Percentiles rank a stretch among this genome's conserved stretches.
Evolutionary conservation across 2,888 invertebrate genomes (phyloP).

Genomic region (Prenolepis imparis): DNA sequence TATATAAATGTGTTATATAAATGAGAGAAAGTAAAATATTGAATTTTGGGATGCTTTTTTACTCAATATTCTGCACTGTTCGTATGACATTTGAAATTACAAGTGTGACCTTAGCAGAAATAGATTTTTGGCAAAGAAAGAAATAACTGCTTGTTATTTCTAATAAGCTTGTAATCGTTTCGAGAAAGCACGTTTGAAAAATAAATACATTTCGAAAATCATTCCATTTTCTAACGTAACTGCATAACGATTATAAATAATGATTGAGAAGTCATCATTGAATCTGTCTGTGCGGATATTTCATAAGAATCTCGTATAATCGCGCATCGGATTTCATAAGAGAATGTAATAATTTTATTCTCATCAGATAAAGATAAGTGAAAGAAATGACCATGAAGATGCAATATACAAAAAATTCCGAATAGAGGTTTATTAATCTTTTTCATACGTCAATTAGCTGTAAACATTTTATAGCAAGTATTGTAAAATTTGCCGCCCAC

Average conservation of each 20-base stretch:
- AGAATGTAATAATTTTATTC: constrained; percentile 5
- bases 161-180: neutral
- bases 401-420: neutral
- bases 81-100: neutral
- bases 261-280: neutral
- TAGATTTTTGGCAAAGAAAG: neutral
- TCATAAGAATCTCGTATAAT: constrained; percentile 15
- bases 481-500: neutral
- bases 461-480: neutral
- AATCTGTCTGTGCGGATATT: neutral
- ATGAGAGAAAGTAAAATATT: neutral
- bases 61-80: neutral
- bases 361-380: neutral
- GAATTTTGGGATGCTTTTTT: neutral
- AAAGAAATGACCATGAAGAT: neutral
- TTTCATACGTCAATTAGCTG: neutral
- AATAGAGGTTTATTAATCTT: neutral
- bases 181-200: neutral
- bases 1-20: neutral
- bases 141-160: neutral
- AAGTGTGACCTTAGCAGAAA: neutral
- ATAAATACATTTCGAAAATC: neutral
- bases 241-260: neutral
- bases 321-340: constrained; percentile 17
- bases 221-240: neutral